Evolutionary conservation across 2,888 invertebrate genomes (phyloP), one percentile per base, ranked within the genome.

Genomic region (Drosophila monieri): DNA sequence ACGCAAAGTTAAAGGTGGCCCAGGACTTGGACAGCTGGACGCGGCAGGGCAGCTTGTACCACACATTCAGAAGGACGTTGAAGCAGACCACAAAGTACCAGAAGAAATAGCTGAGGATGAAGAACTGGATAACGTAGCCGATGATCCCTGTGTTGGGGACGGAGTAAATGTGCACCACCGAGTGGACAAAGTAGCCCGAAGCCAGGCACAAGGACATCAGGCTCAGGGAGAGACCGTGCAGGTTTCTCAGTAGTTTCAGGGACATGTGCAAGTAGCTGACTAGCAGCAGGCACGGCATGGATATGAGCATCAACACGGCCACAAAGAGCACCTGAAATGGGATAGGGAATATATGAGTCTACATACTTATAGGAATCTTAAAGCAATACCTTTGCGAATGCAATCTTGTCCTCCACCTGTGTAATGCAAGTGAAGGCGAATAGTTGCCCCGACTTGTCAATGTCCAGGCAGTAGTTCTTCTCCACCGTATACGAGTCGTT

Each of bases 51-150:
- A 91, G 73, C 41, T 90, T 89, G 35, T 85, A 86, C 91, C 91
- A 91, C 57, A 91, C 89, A 66, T 91, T 89, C 1, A 91, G 6
- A 0, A 89, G 75, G 6, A 91, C 89, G 77, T 92, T 91, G 41
- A 85, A 88, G 65, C 91, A 91, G 25, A 91, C 76, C 23, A 87
- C 88, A 12, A 90, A 76, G 43, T 90, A 85, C 91, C 91, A 92
- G 54, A 89, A 89, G 67, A 89, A 91, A 47, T 91, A 91, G 9
- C 91, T 86, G 18, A 92, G 56, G 67, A 91, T 88, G 43, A 88
- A 91, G 74, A 90, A 92, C 70, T 91, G 91, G 10, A 91, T 89
- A 14, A 88, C 79, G 43, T 91, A 91, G 9, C 91, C 91, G 27
- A 90, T 76, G 30, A 79, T 71, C 1, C 81, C 85, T 3, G 67